Conservation (phyloP, 2,888 invertebrate genomes). For the Ennomos quercinarius region DNA sequence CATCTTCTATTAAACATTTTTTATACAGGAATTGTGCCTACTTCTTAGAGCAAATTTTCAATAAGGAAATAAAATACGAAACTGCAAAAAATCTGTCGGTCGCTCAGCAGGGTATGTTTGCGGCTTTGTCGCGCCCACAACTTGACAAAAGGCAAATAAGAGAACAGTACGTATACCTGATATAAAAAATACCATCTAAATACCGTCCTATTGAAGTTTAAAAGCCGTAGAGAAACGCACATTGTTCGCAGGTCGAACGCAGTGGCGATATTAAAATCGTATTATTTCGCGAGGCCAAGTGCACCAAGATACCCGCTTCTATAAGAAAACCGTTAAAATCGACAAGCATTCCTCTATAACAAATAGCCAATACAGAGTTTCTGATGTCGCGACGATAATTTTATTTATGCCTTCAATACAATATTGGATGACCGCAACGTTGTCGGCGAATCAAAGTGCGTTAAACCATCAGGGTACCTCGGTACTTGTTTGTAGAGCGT, state of each 20-base stretch:
- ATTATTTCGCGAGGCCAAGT: constrained; percentile 65
- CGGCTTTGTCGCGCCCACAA: constrained; percentile 84
- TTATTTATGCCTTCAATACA: constrained; percentile 56
- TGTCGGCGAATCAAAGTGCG: constrained; percentile 59
- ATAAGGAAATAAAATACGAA: constrained; percentile 83
- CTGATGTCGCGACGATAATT: constrained; percentile 60
- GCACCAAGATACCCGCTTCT: constrained; percentile 39
- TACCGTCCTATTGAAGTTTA: constrained; percentile 82
- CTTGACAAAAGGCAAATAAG: constrained; percentile 83
- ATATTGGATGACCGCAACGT: constrained; percentile 52
- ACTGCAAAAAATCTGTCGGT: constrained; percentile 73
- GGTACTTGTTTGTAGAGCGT: constrained; percentile 54
- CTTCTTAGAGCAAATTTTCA: constrained; percentile 65
- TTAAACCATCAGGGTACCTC: constrained; percentile 44
- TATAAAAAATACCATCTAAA: constrained; percentile 81
- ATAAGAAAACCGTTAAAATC: constrained; percentile 52
- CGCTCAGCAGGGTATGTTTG: constrained; percentile 82
- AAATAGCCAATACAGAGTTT: constrained; percentile 48
- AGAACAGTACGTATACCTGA: constrained; percentile 70
- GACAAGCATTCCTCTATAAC: constrained; percentile 44
- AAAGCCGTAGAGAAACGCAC: constrained; percentile 79
- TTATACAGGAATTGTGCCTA: constrained; percentile 34
- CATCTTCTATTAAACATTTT: constrained; percentile 76
- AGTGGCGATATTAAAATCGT: constrained; percentile 82
- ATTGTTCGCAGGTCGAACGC: constrained; percentile 76